phyloP scores from a whole-genome alignment of 2,113 vertebrate species.

The Willisornis vidua region DNA sequence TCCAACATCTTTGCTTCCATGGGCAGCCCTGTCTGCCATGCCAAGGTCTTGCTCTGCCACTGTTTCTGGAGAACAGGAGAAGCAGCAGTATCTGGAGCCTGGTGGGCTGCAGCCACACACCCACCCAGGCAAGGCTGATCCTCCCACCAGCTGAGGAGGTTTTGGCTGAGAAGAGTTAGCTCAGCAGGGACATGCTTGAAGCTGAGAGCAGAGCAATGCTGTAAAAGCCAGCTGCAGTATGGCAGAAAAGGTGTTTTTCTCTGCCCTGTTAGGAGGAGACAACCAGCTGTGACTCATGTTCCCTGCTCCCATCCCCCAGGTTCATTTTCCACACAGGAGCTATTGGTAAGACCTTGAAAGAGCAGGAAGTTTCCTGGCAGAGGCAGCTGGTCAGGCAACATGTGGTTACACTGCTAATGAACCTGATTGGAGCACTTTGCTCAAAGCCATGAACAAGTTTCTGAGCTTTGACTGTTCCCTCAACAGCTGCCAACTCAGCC shows the following conservation, averaged over 20 bases:
- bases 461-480: background rate
- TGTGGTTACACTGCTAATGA: constrained; percentile 21
- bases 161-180: background rate
- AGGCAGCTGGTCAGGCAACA: background rate
- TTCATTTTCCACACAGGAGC: background rate
- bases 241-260: background rate
- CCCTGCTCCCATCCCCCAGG: background rate
- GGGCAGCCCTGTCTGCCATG: background rate
- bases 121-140: background rate
- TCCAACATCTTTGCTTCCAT: background rate
- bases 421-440: background rate
- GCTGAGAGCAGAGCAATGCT: background rate
- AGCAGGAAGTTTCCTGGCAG: constrained; percentile 30
- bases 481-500: background rate
- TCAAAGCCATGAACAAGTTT: background rate
- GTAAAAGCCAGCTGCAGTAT: background rate
- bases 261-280: background rate
- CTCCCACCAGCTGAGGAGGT: background rate
- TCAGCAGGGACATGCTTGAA: background rate
- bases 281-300: background rate
- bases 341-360: constrained; percentile 10
- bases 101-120: background rate
- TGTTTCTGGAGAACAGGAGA: background rate
- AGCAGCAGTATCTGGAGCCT: background rate
- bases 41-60: background rate